Evolutionary conservation across 2,113 vertebrate genomes (phyloP), one percentile per base, ranked within the genome.

Genomic region (Typhlomys cinereus): DNA sequence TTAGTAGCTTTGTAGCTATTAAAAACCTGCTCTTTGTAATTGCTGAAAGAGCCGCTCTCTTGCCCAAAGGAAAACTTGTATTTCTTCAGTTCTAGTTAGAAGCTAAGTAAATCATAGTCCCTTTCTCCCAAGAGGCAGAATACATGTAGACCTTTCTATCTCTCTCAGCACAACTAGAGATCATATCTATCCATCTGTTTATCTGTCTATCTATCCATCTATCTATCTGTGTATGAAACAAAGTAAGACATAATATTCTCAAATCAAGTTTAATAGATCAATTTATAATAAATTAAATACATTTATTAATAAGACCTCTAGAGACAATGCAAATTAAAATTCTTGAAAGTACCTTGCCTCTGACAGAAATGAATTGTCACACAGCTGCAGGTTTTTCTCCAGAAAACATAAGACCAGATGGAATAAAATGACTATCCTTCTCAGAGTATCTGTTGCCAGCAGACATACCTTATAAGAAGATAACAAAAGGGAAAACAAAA

Each of bases 51-150:
- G n/a, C n/a, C n/a, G 48, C 73, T 94, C 88, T 89, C 59, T 82
- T 93, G 66, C 75, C 94, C 67, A 81, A 81, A 50, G 92, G 89
- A 90, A 96, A 87, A 59, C 79, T 78, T 46, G 81, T 90, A 52
- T 52, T 95, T 27, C 89, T 95, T 70, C 50, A 71, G 85, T 84
- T 6, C 17, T 90, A n/a, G 48, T 81, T 95, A 88, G 96, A 94
- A 96, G 95, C 87, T 91, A 97, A 94, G 94, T 95, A 94, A 98
- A 92, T 50, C 71, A 39, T 57, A 61, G 92, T 82, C 14, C 91
- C 85, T 31, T 20, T n/a, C 85, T 95, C 92, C 76, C 89, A 92
- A 87, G 83, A 93, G 79, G 66, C 9, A 64, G 69, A 89, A 31
- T 52, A 84, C 50, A 88, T 54, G 34, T 1, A 52, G 39, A 21